These are phyloP conservation scores for Machimus atricapillus DNA, from an alignment of 2,888 invertebrate genomes.

Conservation along the genomic window DNA sequence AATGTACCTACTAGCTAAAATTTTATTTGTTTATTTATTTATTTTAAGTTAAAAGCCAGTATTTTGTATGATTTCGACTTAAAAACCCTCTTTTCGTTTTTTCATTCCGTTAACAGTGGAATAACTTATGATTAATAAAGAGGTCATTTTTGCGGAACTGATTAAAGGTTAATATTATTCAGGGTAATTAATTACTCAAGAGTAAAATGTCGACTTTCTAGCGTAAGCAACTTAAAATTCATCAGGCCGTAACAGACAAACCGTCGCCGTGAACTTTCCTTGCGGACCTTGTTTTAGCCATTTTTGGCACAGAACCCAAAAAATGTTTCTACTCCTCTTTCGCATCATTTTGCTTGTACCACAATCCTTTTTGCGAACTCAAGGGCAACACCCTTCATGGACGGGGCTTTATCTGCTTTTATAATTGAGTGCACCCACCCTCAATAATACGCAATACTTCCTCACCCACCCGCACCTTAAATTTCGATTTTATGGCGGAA, in stretches of 20 bases:
- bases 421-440: not conserved
- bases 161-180: not conserved
- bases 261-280: not conserved
- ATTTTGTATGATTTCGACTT: too few relatives aligned
- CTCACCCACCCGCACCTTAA: not conserved
- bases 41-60: too few relatives aligned
- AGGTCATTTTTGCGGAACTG: not conserved
- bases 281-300: not conserved
- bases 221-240: not conserved
- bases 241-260: not conserved
- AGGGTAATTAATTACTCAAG: not conserved
- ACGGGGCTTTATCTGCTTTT: not conserved
- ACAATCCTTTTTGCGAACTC: not conserved
- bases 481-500: not conserved
- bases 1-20: not conserved
- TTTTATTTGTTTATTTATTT: not conserved
- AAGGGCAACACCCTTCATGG: not conserved
- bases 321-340: not conserved
- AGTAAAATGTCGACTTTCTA: not conserved
- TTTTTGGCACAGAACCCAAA: not conserved
- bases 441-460: not conserved
- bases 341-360: not conserved
- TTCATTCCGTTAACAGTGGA: not conserved
- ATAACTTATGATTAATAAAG: not conserved
- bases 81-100: too few relatives aligned